Evolutionary conservation across 2,797 vertebrate species (phyloP).

Genomic region (Acipenser transmontanus): DNA sequence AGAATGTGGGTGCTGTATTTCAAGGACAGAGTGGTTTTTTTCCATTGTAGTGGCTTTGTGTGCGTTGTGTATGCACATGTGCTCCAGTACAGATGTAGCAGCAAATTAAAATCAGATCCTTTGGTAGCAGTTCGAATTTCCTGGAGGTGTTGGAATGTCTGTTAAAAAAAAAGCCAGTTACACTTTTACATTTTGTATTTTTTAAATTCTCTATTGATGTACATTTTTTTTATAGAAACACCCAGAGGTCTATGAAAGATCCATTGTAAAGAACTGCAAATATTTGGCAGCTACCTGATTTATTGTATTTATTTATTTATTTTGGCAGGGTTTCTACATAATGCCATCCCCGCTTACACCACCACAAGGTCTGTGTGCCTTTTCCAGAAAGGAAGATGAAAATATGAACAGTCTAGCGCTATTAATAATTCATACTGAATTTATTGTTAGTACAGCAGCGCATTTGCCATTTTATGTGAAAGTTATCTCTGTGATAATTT

Average conservation of each 20-base stretch:
- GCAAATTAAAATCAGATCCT: slow-evolving; percentile 68
- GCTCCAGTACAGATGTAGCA: slow-evolving; percentile 58
- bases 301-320: too few species aligned
- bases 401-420: slow-evolving; percentile 64
- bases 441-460: too few species aligned
- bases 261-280: slow-evolving; percentile 28
- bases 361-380: slow-evolving; percentile 59
- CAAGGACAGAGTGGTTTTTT: slow-evolving; percentile 39
- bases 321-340: too few species aligned
- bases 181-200: slow-evolving; percentile 54
- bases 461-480: too few species aligned
- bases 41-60: slow-evolving; percentile 46
- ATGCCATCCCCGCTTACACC: too few species aligned
- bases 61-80: slow-evolving; percentile 51
- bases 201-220: slow-evolving; percentile 32
- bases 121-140: slow-evolving; percentile 75
- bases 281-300: not conserved
- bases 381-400: slow-evolving; percentile 68
- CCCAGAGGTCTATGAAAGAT: slow-evolving; percentile 32
- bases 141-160: slow-evolving; percentile 76
- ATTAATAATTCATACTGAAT: slow-evolving; percentile 65
- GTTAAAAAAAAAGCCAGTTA: slow-evolving; percentile 64
- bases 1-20: not conserved
- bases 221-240: slow-evolving; percentile 42
- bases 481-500: too few species aligned